A percentile compares a stretch with the other conserved stretches of the same genome.
These are phyloP conservation scores for Chondrosia reniformis DNA, from an alignment of 37 sponge, comb jelly and placozoan genomes.

Conservation along the genomic window DNA sequence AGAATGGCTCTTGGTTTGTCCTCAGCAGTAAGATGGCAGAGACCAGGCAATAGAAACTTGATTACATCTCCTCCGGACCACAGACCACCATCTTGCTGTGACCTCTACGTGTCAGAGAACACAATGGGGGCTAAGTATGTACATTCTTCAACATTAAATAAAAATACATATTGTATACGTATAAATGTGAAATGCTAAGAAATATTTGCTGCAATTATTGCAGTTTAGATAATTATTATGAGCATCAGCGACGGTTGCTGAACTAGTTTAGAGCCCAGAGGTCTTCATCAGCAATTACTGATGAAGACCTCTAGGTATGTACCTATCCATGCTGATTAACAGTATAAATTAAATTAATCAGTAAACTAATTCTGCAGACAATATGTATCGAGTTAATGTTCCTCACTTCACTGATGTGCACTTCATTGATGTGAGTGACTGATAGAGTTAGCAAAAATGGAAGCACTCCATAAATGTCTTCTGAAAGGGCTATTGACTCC, in stretches of 20 bases:
- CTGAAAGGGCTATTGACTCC: conserved; percentile 40
- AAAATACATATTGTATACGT: no score
- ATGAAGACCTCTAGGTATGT: no score
- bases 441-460: conserved; percentile 50
- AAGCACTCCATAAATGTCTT: conserved; percentile 42
- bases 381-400: not conserved
- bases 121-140: not conserved
- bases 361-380: no score
- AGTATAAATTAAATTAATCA: no score
- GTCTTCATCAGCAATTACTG: no score
- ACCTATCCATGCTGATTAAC: no score
- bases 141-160: no score
- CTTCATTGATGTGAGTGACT: not conserved
- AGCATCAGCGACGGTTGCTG: no score
- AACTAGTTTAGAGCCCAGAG: no score
- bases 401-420: not conserved
- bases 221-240: no score
- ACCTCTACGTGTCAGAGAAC: not conserved
- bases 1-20: conserved; percentile 39
- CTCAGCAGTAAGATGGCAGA: conserved; percentile 54
- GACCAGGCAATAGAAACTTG: conserved; percentile 61
- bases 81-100: not conserved
- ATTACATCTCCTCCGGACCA: conserved; percentile 14
- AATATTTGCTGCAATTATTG: no score
- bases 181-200: no score